Evolutionary conservation across 2,888 invertebrate species (phyloP), one percentile per base, ranked within the genome.

Genomic region (Prosapia bicincta): DNA sequence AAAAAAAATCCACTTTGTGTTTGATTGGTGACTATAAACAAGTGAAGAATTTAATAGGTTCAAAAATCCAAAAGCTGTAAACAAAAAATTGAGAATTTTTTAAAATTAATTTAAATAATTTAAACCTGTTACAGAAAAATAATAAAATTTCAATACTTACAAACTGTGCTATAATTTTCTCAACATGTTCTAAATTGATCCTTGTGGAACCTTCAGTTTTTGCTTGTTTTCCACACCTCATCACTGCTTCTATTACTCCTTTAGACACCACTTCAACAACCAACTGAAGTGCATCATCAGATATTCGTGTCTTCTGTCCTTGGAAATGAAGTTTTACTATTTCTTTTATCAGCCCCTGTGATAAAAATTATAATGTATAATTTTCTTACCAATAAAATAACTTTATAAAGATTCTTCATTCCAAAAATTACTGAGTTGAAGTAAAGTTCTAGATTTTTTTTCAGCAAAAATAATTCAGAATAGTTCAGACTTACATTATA

Each of bases 151-250:
- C 30, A 20, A 3, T 7, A n/a, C 66, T 74, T 13, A 74, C 74
- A 69, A 74, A 66, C n/a, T 74, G 74, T 20, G 74, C 69, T 0
- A 74, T n/a, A 3, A 74, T 66, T 28, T 74, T 74, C 28, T 74
- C 74, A 10, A 74, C 23, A 65, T 74, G 74, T 74, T 69, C 65
- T 7, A 69, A 28, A 20, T 69, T 54, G 1, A 74, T 74, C 3
- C 69, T 23, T 1, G 65, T 24, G 15, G 74, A 74, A 9, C 74
- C 74, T 65, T 74, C 74, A 6, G 69, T 69, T 25, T 69, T 69
- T 15, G 74, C 74, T 68, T 74, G 74, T 65, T 74, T 74, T 24
- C 69, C 74, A 1, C 69, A 69, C 65, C 74, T 32, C 10, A 74
- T 28, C 1, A 66, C 28, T 3, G 74, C 74, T 28, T 74, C 74